Evolutionary conservation across 2,113 vertebrate genomes (phyloP), one percentile per base, ranked within the genome.

Genomic region (Eulacestoma nigropectus): DNA sequence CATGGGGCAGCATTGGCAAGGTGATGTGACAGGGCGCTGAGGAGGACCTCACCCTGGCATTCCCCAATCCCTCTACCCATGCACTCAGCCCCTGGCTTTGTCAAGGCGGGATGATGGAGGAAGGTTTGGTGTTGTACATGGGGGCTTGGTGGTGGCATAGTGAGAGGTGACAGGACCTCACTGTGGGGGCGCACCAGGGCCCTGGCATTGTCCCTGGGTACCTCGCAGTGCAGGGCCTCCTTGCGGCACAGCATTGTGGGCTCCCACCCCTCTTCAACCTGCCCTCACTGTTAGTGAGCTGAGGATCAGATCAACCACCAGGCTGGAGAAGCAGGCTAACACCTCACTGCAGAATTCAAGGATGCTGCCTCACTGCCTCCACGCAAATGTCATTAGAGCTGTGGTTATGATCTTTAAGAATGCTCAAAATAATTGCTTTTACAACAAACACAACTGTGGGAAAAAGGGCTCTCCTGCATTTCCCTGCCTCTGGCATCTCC

Each of bases 1-100:
- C 10, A 8, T 16, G 13, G 25, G 64, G 11, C 50, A 93, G 59
- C 53, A 25, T 2, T 68, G 39, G 67, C 64, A 89, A 70, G 44
- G 33, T 3, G 10, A 17, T 68, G 41, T 59, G 83, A 69, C 0
- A 1, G 9, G 30, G 5, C 0, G 0, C 41, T 69, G 63, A 69
- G 27, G 37, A 50, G 41, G 27, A 81, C 29, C 25, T 84, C 15
- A 30, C 12, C 30, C n/a, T 22, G 33, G n/a, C 50, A 62, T 65
- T 19, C 13, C n/a, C 33, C 49, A 85, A 10, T 11, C 16, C 29
- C 17, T 73, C 67, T 73, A 52, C 55, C 32, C 35, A 23, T 4
- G 20, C 44, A 27, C 21, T 83, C 67, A 68, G 29, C 25, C n/a
- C 23, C 55, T 1, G 4, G 25, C 44, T 69, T 46, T 56, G 55